These are phyloP conservation scores for Podilymbus podiceps DNA, from an alignment of 2,113 vertebrate genomes.

Conservation along the genomic window DNA sequence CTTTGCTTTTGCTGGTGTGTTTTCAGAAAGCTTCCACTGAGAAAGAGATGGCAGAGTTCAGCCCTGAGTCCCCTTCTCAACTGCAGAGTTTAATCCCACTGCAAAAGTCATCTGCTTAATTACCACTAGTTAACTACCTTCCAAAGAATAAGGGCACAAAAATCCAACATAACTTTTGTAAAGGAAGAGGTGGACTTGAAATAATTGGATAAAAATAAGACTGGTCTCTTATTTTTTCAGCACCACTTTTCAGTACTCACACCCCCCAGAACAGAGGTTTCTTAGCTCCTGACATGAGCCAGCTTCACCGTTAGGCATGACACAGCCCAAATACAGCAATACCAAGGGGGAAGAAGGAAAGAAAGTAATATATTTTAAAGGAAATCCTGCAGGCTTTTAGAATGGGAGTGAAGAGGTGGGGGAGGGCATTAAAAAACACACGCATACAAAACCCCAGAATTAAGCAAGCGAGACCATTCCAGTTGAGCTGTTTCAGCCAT, in stretches of 20 bases:
- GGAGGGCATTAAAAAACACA: conserved; percentile 30
- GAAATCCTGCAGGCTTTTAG: neutral
- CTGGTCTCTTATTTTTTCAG: neutral
- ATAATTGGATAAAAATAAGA: neutral
- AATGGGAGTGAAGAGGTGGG: conserved; percentile 13
- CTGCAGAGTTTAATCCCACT: neutral
- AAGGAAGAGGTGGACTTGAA: neutral
- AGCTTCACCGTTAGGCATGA: rapidly evolving
- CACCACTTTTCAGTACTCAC: neutral
- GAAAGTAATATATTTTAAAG: neutral
- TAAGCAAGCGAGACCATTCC: conserved; percentile 60
- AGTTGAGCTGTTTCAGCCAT: conserved; percentile 64
- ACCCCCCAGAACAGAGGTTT: neutral
- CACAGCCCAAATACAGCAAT: neutral
- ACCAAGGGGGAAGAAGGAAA: neutral
- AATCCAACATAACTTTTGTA: neutral
- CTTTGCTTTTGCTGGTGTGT: neutral
- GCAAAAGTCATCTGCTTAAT: neutral
- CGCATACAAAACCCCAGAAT: conserved; percentile 39
- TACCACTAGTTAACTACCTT: neutral
- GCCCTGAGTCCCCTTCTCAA: neutral
- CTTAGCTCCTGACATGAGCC: neutral
- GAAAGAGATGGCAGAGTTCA: neutral
- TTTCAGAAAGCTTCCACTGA: neutral
- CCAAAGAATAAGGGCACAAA: neutral